phyloP scores from a whole-genome alignment of 2,888 invertebrate genomes.

The Drosophila multiciliata region DNA sequence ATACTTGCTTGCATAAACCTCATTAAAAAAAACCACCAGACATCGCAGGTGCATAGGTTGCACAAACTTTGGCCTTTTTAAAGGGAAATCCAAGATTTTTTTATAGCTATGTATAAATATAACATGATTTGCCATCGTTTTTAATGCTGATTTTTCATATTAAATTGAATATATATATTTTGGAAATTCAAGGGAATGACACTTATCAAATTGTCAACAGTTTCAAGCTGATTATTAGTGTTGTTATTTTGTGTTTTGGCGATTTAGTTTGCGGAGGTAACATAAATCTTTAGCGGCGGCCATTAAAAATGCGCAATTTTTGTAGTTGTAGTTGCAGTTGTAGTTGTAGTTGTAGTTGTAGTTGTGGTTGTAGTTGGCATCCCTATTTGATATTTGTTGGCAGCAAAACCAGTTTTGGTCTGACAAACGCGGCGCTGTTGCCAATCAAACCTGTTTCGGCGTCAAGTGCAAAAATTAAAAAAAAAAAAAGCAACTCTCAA shows the following conservation, averaged over 20 bases:
- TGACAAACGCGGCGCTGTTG: constrained; percentile 50
- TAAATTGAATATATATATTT: not conserved
- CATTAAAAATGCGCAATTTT: constrained; percentile 49
- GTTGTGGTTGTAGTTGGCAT: constrained; percentile 51
- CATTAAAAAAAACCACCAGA: not conserved
- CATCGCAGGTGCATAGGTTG: not conserved
- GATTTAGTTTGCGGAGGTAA: constrained; percentile 25
- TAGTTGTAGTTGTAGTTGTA: constrained; percentile 12
- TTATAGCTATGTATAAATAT: not conserved
- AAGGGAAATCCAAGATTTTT: not conserved
- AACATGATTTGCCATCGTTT: not conserved
- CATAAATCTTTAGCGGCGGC: constrained; percentile 32
- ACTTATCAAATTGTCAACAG: not conserved
- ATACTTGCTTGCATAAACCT: too few relatives aligned
- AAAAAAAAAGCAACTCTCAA: constrained; percentile 58
- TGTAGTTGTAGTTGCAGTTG: constrained; percentile 17
- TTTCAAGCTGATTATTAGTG: not conserved
- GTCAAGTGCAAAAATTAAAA: constrained; percentile 67
- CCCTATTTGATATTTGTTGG: constrained; percentile 60
- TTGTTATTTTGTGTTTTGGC: constrained; percentile 21
- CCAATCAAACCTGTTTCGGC: constrained; percentile 74
- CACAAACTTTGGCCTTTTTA: not conserved
- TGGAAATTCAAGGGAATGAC: not conserved
- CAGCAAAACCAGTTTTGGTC: constrained; percentile 60
- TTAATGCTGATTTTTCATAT: not conserved